Evolutionary conservation across 2,113 vertebrate genomes (phyloP).

Genomic region (Lamprotornis superbus): DNA sequence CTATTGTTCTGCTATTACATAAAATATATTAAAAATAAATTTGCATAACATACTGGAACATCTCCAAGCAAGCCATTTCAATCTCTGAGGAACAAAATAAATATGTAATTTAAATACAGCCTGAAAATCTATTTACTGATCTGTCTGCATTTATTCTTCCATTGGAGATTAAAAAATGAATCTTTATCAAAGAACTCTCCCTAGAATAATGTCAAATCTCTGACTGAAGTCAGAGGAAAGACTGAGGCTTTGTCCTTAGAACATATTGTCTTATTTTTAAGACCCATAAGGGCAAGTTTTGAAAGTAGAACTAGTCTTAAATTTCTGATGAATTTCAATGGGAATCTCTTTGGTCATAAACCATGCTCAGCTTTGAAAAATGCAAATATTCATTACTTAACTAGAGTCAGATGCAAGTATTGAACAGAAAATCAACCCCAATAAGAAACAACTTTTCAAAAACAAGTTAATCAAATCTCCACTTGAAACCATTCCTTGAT

Average conservation of each 20-base stretch:
- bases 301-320: neutral
- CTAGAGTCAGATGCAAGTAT: neutral
- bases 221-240: neutral
- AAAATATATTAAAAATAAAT: constrained; percentile 23
- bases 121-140: neutral
- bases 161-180: neutral
- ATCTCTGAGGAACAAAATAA: constrained; percentile 6
- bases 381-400: neutral
- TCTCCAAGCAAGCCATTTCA: constrained; percentile 1
- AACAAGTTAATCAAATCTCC: neutral
- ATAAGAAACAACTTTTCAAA: neutral
- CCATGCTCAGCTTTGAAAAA: neutral
- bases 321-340: neutral
- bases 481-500: neutral
- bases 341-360: neutral
- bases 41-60: neutral
- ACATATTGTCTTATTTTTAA: neutral
- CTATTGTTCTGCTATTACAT: neutral
- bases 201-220: neutral
- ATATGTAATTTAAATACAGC: constrained; percentile 14
- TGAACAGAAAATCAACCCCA: neutral
- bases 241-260: neutral
- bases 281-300: neutral
- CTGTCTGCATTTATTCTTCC: neutral
- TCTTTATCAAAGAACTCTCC: neutral